These are phyloP conservation scores for Streblospio benedicti DNA, from an alignment of 1,140 invertebrate genomes.

Conservation along the genomic window DNA sequence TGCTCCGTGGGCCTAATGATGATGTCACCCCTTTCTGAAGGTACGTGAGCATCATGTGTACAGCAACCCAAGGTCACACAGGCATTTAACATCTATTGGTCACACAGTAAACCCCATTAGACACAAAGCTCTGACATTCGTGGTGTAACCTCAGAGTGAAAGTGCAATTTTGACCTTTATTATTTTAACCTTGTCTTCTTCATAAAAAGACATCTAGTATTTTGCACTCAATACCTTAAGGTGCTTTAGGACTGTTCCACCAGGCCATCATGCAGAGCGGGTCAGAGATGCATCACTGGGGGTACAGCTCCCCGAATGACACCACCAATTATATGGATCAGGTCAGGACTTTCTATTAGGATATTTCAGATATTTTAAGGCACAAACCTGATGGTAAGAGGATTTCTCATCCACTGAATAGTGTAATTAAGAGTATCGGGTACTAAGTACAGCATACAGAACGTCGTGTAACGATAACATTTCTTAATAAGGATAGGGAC, in stretches of 20 bases:
- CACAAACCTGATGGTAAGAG: no score
- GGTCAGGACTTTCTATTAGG: no score
- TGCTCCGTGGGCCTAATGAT: slow-evolving; percentile 14
- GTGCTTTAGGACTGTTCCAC: slow-evolving; percentile 10
- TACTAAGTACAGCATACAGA: no score
- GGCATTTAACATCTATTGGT: neutral
- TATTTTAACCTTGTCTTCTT: neutral
- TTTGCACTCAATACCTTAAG: neutral
- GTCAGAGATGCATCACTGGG: neutral
- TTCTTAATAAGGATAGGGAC: no score
- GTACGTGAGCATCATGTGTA: neutral
- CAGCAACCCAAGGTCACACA: neutral
- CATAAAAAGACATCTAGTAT: neutral
- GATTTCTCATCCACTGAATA: no score
- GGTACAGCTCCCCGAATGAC: neutral
- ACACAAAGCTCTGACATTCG: neutral
- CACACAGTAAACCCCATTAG: neutral
- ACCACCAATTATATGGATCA: no score
- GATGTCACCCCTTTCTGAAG: neutral
- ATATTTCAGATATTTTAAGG: no score
- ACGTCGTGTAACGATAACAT: no score
- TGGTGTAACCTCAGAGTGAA: neutral
- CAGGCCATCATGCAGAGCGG: neutral
- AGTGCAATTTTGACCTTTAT: neutral
- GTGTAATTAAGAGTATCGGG: no score